Evolutionary conservation across 2,113 vertebrate species (phyloP).

Genomic region (Sprattus sprattus): DNA sequence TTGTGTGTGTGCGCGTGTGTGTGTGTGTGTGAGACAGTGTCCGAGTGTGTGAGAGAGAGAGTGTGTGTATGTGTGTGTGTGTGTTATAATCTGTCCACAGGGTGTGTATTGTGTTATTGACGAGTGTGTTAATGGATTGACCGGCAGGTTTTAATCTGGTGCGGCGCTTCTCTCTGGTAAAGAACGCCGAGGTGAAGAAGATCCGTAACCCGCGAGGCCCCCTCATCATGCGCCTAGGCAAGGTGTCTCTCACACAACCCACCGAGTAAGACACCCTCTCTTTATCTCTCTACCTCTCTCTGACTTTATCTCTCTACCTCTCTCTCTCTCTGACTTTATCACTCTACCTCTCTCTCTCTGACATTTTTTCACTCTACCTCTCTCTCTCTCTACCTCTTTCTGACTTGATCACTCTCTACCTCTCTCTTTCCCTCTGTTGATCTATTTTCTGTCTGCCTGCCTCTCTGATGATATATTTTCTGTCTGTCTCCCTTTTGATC

Average conservation of each 20-base stretch:
- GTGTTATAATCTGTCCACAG: not conserved
- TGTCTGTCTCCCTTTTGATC: no score
- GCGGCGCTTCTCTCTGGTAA: constrained; percentile 83
- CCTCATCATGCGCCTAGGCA: constrained; percentile 82
- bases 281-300: no score
- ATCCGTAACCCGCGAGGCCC: constrained; percentile 81
- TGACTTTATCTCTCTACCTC: no score
- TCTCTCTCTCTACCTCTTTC: not conserved
- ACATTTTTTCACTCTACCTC: not conserved
- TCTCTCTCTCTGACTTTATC: no score
- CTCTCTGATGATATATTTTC: no score
- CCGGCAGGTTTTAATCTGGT: constrained; percentile 89
- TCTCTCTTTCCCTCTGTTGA: not conserved
- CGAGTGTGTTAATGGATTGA: constrained; percentile 12
- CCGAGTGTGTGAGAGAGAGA: not conserved
- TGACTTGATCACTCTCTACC: not conserved
- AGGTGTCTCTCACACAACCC: constrained; percentile 76
- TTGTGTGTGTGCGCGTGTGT: not conserved
- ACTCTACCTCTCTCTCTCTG: not conserved
- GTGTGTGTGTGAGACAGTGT: not conserved
- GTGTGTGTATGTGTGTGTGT: not conserved
- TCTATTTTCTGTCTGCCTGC: no score
- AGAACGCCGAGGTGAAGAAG: constrained; percentile 85
- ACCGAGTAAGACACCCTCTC: constrained; percentile 72
- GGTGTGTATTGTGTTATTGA: not conserved